Evolutionary conservation across 2,888 invertebrate genomes (phyloP).

Genomic region (Phengaris arion): DNA sequence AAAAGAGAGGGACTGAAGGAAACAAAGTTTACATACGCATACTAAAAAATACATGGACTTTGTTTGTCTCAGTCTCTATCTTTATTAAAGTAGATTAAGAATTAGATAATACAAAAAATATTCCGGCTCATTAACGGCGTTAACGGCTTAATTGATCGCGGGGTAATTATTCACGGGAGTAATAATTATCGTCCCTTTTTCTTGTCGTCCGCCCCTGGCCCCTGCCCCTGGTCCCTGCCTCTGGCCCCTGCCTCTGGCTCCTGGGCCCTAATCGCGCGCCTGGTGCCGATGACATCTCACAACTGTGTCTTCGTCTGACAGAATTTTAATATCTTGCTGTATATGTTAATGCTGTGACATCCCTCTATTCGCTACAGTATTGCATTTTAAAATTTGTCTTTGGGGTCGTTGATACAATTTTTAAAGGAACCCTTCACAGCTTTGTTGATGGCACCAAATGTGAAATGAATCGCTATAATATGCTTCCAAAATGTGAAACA

Average conservation of each 20-base stretch:
- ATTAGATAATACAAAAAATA: constrained; percentile 58
- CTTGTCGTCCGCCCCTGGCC: constrained; percentile 58
- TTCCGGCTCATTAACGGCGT: constrained; percentile 67
- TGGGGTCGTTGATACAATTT: constrained; percentile 37
- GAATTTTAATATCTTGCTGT: constrained; percentile 77
- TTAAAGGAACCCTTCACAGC: background rate
- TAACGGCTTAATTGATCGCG: constrained; percentile 72
- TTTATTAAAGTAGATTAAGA: too few species aligned
- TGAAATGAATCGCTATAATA: background rate
- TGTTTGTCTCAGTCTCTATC: too few species aligned
- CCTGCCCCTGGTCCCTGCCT: background rate
- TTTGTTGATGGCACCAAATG: background rate
- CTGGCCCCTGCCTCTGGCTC: constrained; percentile 41
- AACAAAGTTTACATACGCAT: too few species aligned
- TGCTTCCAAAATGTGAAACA: too few species aligned
- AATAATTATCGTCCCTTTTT: constrained; percentile 77
- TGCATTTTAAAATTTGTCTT: constrained; percentile 33
- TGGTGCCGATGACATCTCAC: constrained; percentile 74
- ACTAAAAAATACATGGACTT: too few species aligned
- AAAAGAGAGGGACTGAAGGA: too few species aligned
- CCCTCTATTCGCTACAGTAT: constrained; percentile 42
- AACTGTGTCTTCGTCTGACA: constrained; percentile 73
- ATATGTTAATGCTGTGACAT: constrained; percentile 64
- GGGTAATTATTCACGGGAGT: constrained; percentile 76
- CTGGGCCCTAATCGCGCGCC: constrained; percentile 64